These are phyloP conservation scores for Macaria liturata DNA, from an alignment of 2,888 invertebrate species.

Conservation along the genomic window DNA sequence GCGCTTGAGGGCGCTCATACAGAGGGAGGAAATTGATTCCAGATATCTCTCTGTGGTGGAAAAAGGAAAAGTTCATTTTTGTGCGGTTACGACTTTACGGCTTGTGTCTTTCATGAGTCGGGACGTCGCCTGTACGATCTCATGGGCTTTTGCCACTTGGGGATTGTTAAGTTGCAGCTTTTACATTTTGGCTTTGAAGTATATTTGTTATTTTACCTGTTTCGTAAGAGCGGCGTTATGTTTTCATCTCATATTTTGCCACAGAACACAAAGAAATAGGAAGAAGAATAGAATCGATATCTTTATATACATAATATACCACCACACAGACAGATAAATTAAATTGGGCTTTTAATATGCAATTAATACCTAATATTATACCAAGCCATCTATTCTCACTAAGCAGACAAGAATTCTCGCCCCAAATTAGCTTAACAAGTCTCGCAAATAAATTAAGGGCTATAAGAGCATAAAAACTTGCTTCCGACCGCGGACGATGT, in stretches of 20 bases:
- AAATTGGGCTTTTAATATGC: too few species aligned
- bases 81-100: slow-evolving; percentile 2
- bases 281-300: too few species aligned
- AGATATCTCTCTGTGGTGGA: slow-evolving; percentile 25
- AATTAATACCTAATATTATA: slow-evolving; percentile 3
- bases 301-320: too few species aligned
- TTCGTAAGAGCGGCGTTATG: too few species aligned
- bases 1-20: slow-evolving; percentile 36
- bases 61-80: slow-evolving; percentile 22
- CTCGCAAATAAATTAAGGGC: slow-evolving; percentile 44
- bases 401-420: slow-evolving; percentile 16
- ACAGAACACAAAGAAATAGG: too few species aligned
- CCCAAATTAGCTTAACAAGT: slow-evolving; percentile 50
- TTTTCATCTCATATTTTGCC: too few species aligned
- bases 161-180: too few species aligned
- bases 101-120: slow-evolving; percentile 7
- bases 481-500: slow-evolving; percentile 30
- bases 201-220: too few species aligned
- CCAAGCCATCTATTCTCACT: slow-evolving; percentile 1
- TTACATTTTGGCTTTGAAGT: too few species aligned
- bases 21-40: slow-evolving; percentile 37
- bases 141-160: too few species aligned
- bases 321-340: too few species aligned
- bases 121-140: not conserved
- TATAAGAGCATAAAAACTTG: slow-evolving; percentile 38